These are phyloP conservation scores for Cyphomyrus discorhynchus DNA, from an alignment of 2,113 vertebrate species.

Conservation along the genomic window DNA sequence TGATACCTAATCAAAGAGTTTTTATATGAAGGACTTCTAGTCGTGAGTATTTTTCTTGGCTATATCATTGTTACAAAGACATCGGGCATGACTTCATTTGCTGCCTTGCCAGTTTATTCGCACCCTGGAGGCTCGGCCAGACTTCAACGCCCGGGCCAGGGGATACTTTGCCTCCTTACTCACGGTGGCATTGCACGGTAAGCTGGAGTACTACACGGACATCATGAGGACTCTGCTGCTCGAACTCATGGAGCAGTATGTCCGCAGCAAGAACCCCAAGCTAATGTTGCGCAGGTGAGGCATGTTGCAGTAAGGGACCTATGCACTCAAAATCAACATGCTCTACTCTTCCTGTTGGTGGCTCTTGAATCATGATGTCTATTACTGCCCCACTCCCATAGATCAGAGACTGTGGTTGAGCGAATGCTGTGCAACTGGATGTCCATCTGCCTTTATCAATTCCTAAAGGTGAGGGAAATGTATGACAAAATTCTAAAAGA, in stretches of 20 bases:
- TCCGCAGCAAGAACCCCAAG: slow-evolving; percentile 89
- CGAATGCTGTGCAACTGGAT: slow-evolving; percentile 99
- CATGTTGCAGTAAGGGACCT: background rate
- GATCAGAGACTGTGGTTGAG: slow-evolving; percentile 95
- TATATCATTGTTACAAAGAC: background rate
- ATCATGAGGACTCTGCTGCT: slow-evolving; percentile 92
- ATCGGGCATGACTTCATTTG: background rate
- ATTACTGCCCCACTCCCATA: slow-evolving; percentile 41
- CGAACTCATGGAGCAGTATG: slow-evolving; percentile 91
- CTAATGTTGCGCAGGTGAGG: slow-evolving; percentile 89
- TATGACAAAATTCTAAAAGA: background rate
- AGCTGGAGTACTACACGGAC: slow-evolving; percentile 93
- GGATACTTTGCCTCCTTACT: slow-evolving; percentile 90
- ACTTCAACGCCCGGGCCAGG: slow-evolving; percentile 83
- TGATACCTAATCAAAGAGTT: background rate
- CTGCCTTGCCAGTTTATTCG: slow-evolving; percentile 75
- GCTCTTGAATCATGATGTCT: background rate
- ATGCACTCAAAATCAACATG: background rate
- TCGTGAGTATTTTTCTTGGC: background rate
- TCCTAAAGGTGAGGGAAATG: slow-evolving; percentile 74
- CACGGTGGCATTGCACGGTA: slow-evolving; percentile 92
- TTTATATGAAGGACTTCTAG: background rate
- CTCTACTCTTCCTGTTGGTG: background rate
- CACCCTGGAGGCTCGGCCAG: slow-evolving; percentile 82
- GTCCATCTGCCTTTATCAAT: slow-evolving; percentile 97